phyloP scores from a whole-genome alignment of 1,140 invertebrate genomes.

The Mercenaria mercenaria region DNA sequence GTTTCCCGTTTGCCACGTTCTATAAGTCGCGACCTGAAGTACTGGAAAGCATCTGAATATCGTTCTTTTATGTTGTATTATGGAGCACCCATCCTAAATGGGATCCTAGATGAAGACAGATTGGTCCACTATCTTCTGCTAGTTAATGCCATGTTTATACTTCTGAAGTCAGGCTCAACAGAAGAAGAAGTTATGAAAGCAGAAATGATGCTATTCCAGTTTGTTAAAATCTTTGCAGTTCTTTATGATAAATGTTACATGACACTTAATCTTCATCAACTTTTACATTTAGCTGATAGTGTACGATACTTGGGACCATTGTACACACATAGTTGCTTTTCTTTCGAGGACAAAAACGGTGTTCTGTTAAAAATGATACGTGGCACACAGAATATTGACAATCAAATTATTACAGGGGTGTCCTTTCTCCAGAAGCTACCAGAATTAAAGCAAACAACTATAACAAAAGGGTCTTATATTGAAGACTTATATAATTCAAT shows the following conservation, averaged over 20 bases:
- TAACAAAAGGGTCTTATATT: conserved; percentile 29
- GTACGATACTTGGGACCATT: conserved; percentile 71
- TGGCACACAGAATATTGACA: conserved; percentile 67
- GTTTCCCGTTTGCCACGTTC: conserved; percentile 68
- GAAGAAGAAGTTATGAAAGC: conserved; percentile 53
- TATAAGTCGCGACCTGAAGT: conserved; percentile 47
- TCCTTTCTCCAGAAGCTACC: conserved; percentile 66
- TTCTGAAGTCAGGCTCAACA: conserved; percentile 50
- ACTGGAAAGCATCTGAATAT: conserved; percentile 73
- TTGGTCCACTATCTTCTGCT: conserved; percentile 61
- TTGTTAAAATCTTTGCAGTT: conserved; percentile 25
- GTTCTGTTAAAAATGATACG: conserved; percentile 60
- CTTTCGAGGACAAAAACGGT: conserved; percentile 69
- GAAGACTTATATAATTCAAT: conserved; percentile 53
- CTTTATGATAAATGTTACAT: conserved; percentile 62
- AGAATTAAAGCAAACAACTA: conserved; percentile 39
- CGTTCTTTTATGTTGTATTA: conserved; percentile 67
- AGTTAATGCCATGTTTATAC: conserved; percentile 57
- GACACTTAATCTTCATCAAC: conserved; percentile 68
- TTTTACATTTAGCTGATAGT: conserved; percentile 68
- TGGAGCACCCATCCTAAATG: conserved; percentile 54
- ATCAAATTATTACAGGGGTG: conserved; percentile 63
- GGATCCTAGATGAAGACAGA: conserved; percentile 27
- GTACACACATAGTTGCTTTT: conserved; percentile 67
- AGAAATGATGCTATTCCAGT: conserved; percentile 45